Base-by-base conservation (phyloP, 1,140 invertebrate species). In the Drosophila setifemur region DNA sequence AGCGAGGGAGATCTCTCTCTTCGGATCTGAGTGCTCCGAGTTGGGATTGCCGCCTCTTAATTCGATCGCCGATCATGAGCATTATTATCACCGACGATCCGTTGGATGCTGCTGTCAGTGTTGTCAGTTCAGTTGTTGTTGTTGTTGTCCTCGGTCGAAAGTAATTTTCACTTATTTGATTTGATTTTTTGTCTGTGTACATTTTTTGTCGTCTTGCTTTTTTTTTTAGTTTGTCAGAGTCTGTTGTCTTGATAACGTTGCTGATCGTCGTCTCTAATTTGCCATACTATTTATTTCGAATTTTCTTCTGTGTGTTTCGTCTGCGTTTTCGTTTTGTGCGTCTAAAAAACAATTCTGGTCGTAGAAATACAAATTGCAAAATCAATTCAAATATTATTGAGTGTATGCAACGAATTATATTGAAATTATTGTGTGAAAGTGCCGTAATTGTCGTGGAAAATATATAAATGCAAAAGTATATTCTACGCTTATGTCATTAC, bases 171-270 rank as follows among this genome's bases (percentile, higher is more conserved):
- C 9, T 63, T 19, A 40, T 29, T 64, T 64, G 19, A 49, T 49
- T 66, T 31, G 16, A 60, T 48, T 64, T 64, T 55, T 66, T 48
- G 40, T 19, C 26, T n/a, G n/a, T n/a, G n/a, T n/a, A n/a, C n/a
- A n/a, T 60, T 42, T 35, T 44, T 37, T 35, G n/a, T 43, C 21
- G 11, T 35, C 11, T 11, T 49, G 9, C 26, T 39, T 7, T 42
- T 42, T 43, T 21, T 42, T 64, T 88, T 75, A 89, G 88, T 89
- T 89, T 89, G 88, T 89, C 87, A 85, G 88, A 85, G 82, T 89
- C 88, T 88, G 82, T 89, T 89, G 88, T 89, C 78, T 89, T 89
- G 88, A 89, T 89, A 89, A 89, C 83, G 83, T 89, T 87, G 82
- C 88, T 70, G 66, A 74, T 66, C 61, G 61, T 66, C 33, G 61